Evolutionary conservation across 2,888 invertebrate genomes (phyloP).

Genomic region (Aquatica leii): DNA sequence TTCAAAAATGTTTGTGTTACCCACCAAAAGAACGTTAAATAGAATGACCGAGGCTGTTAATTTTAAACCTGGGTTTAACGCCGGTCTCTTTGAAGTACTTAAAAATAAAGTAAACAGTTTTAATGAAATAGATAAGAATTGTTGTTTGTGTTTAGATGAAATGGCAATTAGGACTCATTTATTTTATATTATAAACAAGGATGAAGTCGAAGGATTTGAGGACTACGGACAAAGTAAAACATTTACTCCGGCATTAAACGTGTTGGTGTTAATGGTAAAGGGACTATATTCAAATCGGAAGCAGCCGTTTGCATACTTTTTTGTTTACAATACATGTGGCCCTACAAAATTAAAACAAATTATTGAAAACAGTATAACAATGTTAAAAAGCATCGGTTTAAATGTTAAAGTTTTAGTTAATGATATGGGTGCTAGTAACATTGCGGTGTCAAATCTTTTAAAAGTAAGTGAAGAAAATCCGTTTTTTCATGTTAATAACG

Average conservation of each 20-base stretch:
- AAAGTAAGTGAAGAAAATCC: slow-evolving; percentile 18
- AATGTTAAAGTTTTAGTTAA: not conserved
- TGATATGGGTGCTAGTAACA: slow-evolving; percentile 26
- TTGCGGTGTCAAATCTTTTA: slow-evolving; percentile 16
- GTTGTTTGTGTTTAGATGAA: not conserved
- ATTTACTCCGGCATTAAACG: not conserved
- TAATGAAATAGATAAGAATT: not conserved
- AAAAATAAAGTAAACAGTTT: not conserved
- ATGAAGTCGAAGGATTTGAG: slow-evolving; percentile 4
- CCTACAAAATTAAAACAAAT: not conserved
- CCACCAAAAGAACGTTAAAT: not conserved
- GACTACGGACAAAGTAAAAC: not conserved
- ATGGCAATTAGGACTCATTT: not conserved
- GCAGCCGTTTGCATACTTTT: slow-evolving; percentile 9
- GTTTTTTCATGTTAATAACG: slow-evolving; percentile 20
- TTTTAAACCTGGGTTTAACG: not conserved
- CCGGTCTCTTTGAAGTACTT: not conserved
- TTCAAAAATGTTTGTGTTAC: too few relatives aligned
- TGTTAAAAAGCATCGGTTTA: not conserved
- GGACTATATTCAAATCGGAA: slow-evolving; percentile 6
- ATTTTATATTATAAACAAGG: not conserved
- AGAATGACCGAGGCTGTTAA: not conserved
- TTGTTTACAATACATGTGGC: not conserved
- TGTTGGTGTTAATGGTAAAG: slow-evolving; percentile 5
- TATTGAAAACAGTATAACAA: not conserved